A percentile compares a stretch with the other conserved stretches of the same genome.
Conservation (phyloP, 1,140 invertebrate species). For the Caenorhabditis inopinata region DNA sequence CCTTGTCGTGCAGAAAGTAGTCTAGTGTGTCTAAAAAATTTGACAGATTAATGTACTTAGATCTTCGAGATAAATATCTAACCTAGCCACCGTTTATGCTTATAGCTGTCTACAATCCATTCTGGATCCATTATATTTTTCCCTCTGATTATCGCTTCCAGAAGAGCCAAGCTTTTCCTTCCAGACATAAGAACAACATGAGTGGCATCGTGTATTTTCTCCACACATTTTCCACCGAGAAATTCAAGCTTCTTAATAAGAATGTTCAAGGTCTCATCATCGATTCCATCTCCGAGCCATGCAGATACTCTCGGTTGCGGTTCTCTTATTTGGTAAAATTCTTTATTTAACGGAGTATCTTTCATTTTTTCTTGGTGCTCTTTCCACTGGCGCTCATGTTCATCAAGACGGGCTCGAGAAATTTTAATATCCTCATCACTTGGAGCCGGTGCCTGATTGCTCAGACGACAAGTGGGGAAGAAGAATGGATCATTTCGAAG, state of each 20-base stretch:
- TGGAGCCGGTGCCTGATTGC: background rate
- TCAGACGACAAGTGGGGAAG: background rate
- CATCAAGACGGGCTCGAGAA: background rate
- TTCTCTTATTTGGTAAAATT: background rate
- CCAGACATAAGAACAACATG: background rate
- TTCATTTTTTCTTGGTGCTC: background rate
- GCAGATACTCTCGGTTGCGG: background rate
- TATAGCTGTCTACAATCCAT: constrained; percentile 43
- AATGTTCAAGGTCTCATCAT: background rate
- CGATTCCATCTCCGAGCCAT: constrained; percentile 6
- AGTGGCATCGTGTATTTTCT: background rate
- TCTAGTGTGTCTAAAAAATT: constrained; percentile 44
- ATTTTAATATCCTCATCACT: background rate
- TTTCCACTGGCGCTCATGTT: background rate
- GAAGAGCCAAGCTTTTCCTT: constrained; percentile 68
- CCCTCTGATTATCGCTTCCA: constrained; percentile 74
- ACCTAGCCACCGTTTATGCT: constrained; percentile 29
- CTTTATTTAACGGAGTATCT: background rate
- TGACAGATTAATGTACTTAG: background rate
- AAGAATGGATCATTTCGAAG: background rate
- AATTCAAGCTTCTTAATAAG: background rate
- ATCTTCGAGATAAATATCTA: background rate
- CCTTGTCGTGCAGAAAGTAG: constrained; percentile 44
- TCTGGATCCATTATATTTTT: constrained; percentile 43
- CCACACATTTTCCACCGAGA: background rate